Base-by-base conservation (phyloP, 2,797 vertebrate genomes). In the Graptemys geographica region DNA sequence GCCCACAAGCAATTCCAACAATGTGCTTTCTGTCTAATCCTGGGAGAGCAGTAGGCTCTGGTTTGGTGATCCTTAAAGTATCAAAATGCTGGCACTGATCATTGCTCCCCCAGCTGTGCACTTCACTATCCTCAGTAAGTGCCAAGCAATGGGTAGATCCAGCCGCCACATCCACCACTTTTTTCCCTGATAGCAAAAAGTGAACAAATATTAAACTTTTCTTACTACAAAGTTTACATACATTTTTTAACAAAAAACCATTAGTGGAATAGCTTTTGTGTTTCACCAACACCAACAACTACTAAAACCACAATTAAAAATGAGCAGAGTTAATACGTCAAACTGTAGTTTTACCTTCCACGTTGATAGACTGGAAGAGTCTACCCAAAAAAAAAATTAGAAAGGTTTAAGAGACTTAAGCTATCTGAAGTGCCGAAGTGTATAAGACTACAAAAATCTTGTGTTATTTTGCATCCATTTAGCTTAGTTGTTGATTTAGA, bases 21-120 rank as follows among this genome's bases (percentile, higher is more conserved):
- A 99, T 99, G 94, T 99, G 99, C 93, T 99, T 99, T 53, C 99
- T 98, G 96, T 99, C 99, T 87, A 99, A 98, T 12, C 99, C 99
- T 0, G 99, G 99, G 28, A 99, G 98, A 1, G 99, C 99, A 87
- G 99, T 96, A 0, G 99, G 99, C 87, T 99, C 99, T 87, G 99
- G 99, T 98, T 99, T 99, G 94, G 99, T 99, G 95, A 99, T 98
- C 83, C 99, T 99, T 76, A 99, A 98, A 1, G 99, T 99, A 94
- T 99, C 99, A 93, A 99, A 99, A 98, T 99, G 99, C 96, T 99
- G 99, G 44, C 99, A 99, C 90, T 99, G 99, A 96, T 99, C 99
- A 28, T 99, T 99, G 98, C 99, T 99, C 51, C 99, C 99, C 99
- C 99, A 99, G 95, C 99, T 99, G 94, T 99, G 99, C 37, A 99